These are phyloP conservation scores for Ianthella basta DNA, from an alignment of 37 sponge, comb jelly and placozoan genomes.

Conservation along the genomic window DNA sequence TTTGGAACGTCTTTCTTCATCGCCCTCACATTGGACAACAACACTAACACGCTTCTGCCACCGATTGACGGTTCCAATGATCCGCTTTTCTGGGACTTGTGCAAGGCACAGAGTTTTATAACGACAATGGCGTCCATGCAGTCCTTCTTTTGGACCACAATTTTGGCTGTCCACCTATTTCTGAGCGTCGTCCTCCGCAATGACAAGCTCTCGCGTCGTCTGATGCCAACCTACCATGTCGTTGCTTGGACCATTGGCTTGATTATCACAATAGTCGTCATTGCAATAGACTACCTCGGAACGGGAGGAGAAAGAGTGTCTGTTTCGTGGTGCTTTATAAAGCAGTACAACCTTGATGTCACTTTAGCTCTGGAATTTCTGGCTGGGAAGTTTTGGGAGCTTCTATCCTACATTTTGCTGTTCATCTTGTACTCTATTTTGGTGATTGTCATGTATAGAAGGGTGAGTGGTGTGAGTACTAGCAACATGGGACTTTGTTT, in stretches of 20 bases:
- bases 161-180: slow-evolving; percentile 67
- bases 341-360: background rate
- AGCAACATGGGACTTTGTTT: no score
- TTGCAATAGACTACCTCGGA: slow-evolving; percentile 36
- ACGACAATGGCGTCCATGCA: slow-evolving; percentile 54
- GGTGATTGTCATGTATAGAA: background rate
- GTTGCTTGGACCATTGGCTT: slow-evolving; percentile 63
- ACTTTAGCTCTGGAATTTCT: slow-evolving; percentile 22
- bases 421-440: slow-evolving; percentile 15
- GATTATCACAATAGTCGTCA: slow-evolving; percentile 35
- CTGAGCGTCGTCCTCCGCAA: slow-evolving; percentile 47
- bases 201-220: background rate
- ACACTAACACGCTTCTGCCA: background rate
- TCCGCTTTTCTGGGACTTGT: slow-evolving; percentile 8
- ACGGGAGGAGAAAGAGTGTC: slow-evolving; percentile 41
- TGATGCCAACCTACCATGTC: slow-evolving; percentile 45
- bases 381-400: slow-evolving; percentile 70
- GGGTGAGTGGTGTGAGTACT: no score
- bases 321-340: slow-evolving; percentile 66
- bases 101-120: slow-evolving; percentile 52
- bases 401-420: slow-evolving; percentile 41
- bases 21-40: no score
- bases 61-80: background rate
- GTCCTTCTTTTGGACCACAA: slow-evolving; percentile 63
- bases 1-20: slow-evolving; percentile 20